A percentile compares a stretch with the other conserved stretches of the same genome.
These are phyloP conservation scores for Hypomecis punctinalis DNA, from an alignment of 2,888 invertebrate species.

Conservation along the genomic window DNA sequence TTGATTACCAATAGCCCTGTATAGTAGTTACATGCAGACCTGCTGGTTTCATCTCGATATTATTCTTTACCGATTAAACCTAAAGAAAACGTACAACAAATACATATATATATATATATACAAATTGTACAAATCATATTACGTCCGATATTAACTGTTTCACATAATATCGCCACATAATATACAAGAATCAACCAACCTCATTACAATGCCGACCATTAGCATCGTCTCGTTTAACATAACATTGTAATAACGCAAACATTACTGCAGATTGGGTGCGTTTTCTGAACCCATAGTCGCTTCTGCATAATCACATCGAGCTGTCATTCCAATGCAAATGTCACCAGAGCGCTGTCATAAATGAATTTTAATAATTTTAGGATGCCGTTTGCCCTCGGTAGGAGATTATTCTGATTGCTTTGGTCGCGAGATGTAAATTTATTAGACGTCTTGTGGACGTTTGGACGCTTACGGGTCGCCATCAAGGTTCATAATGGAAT, in stretches of 20 bases:
- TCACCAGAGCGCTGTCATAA: conserved; percentile 50
- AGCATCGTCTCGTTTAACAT: conserved; percentile 38
- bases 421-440: conserved; percentile 22
- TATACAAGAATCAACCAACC: conserved; percentile 15
- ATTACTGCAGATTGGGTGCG: conserved; percentile 68
- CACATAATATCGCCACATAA: conserved; percentile 7
- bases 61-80: too few species aligned
- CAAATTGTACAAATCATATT: too few species aligned
- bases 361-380: conserved; percentile 58
- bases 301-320: conserved; percentile 77
- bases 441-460: conserved; percentile 8
- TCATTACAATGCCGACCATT: conserved; percentile 32
- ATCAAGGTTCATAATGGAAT: conserved; percentile 6
- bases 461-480: conserved; percentile 1
- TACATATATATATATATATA: too few species aligned
- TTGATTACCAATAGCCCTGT: too few species aligned
- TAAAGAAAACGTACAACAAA: too few species aligned
- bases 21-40: too few species aligned
- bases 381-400: conserved; percentile 37
- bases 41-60: too few species aligned
- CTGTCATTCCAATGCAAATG: conserved; percentile 75
- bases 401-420: conserved; percentile 30
- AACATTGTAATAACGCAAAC: conserved; percentile 58
- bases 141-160: too few species aligned
- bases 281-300: conserved; percentile 51